phyloP scores from a whole-genome alignment of 2,888 invertebrate genomes.

The Exephanes ischioxanthus region DNA sequence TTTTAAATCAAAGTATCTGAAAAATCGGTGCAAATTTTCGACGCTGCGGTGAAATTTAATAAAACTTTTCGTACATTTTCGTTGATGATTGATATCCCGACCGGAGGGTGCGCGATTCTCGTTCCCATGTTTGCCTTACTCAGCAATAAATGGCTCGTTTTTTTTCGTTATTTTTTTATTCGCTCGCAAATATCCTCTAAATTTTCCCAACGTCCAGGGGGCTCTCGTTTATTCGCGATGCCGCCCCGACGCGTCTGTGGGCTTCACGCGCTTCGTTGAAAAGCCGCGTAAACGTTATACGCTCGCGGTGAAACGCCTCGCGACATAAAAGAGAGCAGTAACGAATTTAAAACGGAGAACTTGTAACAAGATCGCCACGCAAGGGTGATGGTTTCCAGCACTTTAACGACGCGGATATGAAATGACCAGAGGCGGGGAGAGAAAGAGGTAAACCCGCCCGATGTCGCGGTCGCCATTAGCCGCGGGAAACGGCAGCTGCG shows the following conservation, averaged over 20 bases:
- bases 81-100: neutral
- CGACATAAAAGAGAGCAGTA: slow-evolving; percentile 55
- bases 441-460: slow-evolving; percentile 49
- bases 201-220: neutral
- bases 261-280: slow-evolving; percentile 32
- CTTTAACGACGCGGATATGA: slow-evolving; percentile 57
- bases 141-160: neutral
- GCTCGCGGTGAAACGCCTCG: slow-evolving; percentile 16
- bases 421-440: slow-evolving; percentile 37
- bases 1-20: too few species aligned
- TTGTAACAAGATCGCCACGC: slow-evolving; percentile 25
- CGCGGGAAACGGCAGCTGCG: slow-evolving; percentile 12
- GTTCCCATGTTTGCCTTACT: neutral
- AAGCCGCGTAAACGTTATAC: slow-evolving; percentile 43
- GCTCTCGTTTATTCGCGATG: slow-evolving; percentile 1
- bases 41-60: slow-evolving; percentile 39
- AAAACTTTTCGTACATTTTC: neutral
- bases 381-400: slow-evolving; percentile 28
- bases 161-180: neutral
- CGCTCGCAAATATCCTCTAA: neutral
- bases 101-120: neutral
- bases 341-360: slow-evolving; percentile 54
- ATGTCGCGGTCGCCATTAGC: slow-evolving; percentile 29
- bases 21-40: slow-evolving; percentile 20
- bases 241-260: neutral